Percentiles rank a stretch among this genome's conserved stretches.
phyloP scores from a whole-genome alignment of 2,888 invertebrate genomes.

The Gryllus longicercus region DNA sequence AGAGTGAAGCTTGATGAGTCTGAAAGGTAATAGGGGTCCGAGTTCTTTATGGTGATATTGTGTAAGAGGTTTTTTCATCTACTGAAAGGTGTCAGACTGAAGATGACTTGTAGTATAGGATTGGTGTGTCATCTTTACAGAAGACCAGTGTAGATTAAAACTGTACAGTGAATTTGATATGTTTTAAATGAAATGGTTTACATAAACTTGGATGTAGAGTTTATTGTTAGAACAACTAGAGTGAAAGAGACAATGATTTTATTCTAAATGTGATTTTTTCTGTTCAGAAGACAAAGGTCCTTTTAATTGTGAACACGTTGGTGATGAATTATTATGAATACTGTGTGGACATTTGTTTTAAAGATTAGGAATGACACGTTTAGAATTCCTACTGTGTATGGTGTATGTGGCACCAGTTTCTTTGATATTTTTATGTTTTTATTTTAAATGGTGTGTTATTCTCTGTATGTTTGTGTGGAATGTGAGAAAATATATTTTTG shows the following conservation, averaged over 20 bases:
- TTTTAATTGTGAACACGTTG: neutral
- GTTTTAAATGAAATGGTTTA: neutral
- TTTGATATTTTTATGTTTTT: slow-evolving; percentile 17
- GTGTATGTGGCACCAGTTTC: neutral
- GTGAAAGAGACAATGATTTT: neutral
- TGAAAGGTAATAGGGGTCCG: slow-evolving; percentile 27
- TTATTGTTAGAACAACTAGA: slow-evolving; percentile 6
- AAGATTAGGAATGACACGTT: neutral
- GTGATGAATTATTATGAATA: neutral
- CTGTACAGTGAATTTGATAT: slow-evolving; percentile 11
- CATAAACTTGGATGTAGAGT: neutral
- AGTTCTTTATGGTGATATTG: neutral
- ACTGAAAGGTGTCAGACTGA: neutral
- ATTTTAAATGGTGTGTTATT: neutral
- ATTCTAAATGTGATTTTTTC: neutral
- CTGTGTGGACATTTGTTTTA: neutral
- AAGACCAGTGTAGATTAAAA: neutral
- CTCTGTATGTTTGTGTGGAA: slow-evolving; percentile 17
- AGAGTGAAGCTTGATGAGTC: slow-evolving; percentile 18
- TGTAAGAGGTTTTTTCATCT: slow-evolving; percentile 11
- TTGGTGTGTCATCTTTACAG: neutral
- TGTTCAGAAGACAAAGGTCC: neutral
- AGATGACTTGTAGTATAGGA: neutral
- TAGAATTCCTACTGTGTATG: neutral
- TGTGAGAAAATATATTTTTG: slow-evolving; percentile 11